A percentile compares a stretch with the other conserved stretches of the same genome.
These are phyloP conservation scores for Argyresthia albistria DNA, from an alignment of 2,888 invertebrate genomes.

Conservation along the genomic window DNA sequence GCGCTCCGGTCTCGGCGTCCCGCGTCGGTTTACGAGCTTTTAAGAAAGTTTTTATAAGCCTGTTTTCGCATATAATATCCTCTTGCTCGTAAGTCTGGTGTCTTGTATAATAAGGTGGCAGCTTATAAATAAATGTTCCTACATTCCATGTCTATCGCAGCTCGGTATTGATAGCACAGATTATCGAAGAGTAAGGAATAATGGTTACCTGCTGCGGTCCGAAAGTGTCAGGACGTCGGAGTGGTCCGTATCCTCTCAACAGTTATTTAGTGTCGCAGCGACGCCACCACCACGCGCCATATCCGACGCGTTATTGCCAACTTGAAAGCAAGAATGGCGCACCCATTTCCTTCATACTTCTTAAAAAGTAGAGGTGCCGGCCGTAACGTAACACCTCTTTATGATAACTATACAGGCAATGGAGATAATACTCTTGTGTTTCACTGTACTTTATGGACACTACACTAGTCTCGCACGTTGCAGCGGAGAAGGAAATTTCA, in stretches of 20 bases:
- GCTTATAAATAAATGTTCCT: too few relatives aligned
- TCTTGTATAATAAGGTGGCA: too few relatives aligned
- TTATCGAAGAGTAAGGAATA: too few relatives aligned
- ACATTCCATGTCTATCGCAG: too few relatives aligned
- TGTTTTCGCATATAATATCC: not conserved
- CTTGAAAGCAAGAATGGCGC: slow-evolving; percentile 65
- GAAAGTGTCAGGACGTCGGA: not conserved
- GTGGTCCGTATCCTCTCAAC: slow-evolving; percentile 17
- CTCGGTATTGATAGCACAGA: too few relatives aligned
- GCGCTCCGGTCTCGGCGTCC: slow-evolving; percentile 9
- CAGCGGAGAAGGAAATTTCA: not conserved
- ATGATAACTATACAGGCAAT: slow-evolving; percentile 1
- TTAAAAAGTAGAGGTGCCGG: slow-evolving; percentile 50
- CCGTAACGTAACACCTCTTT: slow-evolving; percentile 37
- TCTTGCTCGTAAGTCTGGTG: not conserved
- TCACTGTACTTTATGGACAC: too few relatives aligned
- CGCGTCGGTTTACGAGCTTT: slow-evolving; percentile 10
- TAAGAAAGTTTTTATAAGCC: slow-evolving; percentile 6
- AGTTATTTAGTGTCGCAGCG: slow-evolving; percentile 60
- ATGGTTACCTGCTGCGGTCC: not conserved
- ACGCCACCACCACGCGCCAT: slow-evolving; percentile 66
- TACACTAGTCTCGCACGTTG: not conserved
- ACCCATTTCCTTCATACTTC: slow-evolving; percentile 63
- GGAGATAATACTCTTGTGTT: not conserved
- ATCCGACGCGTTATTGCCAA: slow-evolving; percentile 66